These are phyloP conservation scores for Premnoplex brunnescens DNA, from an alignment of 2,797 vertebrate species.

Conservation along the genomic window DNA sequence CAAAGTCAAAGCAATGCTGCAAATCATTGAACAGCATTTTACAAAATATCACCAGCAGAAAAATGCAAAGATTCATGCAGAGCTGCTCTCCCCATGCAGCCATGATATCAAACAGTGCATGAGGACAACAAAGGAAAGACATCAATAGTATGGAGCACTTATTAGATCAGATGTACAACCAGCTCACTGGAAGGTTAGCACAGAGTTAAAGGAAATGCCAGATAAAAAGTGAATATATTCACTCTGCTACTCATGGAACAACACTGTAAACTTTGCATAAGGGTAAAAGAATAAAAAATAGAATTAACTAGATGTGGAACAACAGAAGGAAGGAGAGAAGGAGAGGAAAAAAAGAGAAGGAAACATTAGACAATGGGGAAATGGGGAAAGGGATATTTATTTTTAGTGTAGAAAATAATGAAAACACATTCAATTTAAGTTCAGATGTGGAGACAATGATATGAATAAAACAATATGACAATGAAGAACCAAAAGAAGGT, in stretches of 20 bases:
- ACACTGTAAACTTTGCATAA: background rate
- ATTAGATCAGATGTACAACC: background rate
- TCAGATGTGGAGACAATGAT: background rate
- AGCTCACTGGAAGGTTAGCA: background rate
- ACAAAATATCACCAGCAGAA: slow-evolving; percentile 12
- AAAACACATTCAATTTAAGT: background rate
- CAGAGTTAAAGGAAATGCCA: background rate
- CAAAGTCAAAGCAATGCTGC: slow-evolving; percentile 4
- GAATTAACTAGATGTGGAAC: background rate
- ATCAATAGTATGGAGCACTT: background rate
- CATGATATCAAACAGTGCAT: background rate
- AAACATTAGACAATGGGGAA: background rate
- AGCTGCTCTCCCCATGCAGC: background rate
- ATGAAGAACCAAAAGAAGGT: background rate
- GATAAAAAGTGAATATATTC: background rate
- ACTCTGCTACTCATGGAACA: background rate
- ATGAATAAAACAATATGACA: background rate
- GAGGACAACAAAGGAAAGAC: background rate
- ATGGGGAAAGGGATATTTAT: accelerated
- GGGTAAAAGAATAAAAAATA: background rate
- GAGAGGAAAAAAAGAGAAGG: background rate
- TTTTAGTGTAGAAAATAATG: background rate
- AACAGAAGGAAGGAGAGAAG: background rate
- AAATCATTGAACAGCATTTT: slow-evolving; percentile 14
- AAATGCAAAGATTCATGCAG: slow-evolving; percentile 30